These are phyloP conservation scores for Oasisia sp. DNA, from an alignment of 2,888 invertebrate genomes.

Conservation along the genomic window DNA sequence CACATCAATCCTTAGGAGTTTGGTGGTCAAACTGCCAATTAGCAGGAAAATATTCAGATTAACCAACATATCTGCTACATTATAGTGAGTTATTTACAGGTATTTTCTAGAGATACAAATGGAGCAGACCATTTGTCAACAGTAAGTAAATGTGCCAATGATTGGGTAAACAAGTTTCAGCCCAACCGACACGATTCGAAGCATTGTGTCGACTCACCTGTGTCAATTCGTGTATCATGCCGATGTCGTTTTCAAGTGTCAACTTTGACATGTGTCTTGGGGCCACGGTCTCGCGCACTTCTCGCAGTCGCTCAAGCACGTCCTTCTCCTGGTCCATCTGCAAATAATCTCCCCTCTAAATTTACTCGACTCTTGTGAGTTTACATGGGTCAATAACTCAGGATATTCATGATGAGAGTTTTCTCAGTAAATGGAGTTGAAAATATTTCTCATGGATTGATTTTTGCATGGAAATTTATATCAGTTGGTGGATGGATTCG, in stretches of 20 bases:
- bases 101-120: too few species aligned
- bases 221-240: conserved; percentile 57
- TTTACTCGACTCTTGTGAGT: neutral
- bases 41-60: neutral
- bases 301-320: conserved; percentile 44
- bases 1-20: too few species aligned
- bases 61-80: neutral
- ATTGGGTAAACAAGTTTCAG: too few species aligned
- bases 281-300: conserved; percentile 46
- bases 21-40: too few species aligned
- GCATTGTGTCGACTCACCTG: conserved; percentile 47
- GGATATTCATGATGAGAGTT: too few species aligned
- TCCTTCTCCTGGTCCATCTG: conserved; percentile 59
- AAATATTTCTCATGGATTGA: too few species aligned
- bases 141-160: too few species aligned
- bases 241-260: conserved; percentile 51
- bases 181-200: neutral
- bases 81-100: neutral
- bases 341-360: neutral
- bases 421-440: too few species aligned
- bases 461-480: too few species aligned
- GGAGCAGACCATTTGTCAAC: too few species aligned
- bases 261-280: conserved; percentile 45
- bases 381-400: too few species aligned
- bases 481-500: too few species aligned